phyloP scores from a whole-genome alignment of 2,113 vertebrate genomes.

The Polyodon spathula region DNA sequence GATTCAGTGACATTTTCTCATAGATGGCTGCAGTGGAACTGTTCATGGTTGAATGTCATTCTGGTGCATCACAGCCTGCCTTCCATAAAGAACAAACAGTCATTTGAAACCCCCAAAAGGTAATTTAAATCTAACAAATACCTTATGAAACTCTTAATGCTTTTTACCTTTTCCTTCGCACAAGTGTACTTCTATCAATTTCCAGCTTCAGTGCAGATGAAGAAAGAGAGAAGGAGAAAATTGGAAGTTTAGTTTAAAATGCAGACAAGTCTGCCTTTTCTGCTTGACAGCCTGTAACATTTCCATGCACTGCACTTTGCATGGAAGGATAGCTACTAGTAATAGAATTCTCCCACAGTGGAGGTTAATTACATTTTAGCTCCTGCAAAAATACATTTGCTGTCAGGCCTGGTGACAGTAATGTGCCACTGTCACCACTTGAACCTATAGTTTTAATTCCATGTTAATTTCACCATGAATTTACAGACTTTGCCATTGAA shows the following conservation, averaged over 20 bases:
- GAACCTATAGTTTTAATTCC: constrained; percentile 71
- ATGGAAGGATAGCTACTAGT: constrained; percentile 83
- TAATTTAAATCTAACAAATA: constrained; percentile 52
- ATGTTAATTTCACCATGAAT: constrained; percentile 55
- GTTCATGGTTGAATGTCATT: constrained; percentile 36
- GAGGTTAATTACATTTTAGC: constrained; percentile 93
- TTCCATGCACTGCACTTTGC: constrained; percentile 82
- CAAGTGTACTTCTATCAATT: constrained; percentile 68
- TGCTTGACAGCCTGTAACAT: constrained; percentile 89
- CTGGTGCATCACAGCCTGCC: constrained; percentile 28
- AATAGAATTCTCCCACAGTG: constrained; percentile 87
- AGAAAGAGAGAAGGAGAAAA: constrained; percentile 56
- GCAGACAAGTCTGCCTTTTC: constrained; percentile 81
- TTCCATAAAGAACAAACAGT: constrained; percentile 25
- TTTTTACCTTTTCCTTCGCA: constrained; percentile 46
- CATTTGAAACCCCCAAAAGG: constrained; percentile 25
- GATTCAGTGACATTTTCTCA: constrained; percentile 43
- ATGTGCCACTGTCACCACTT: constrained; percentile 54
- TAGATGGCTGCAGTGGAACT: constrained; percentile 21
- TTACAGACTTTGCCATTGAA: constrained; percentile 31
- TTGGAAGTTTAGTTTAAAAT: constrained; percentile 81
- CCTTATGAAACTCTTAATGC: constrained; percentile 43
- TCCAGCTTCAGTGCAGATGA: constrained; percentile 72
- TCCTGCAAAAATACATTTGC: constrained; percentile 67
- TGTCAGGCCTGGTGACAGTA: constrained; percentile 59